phyloP scores from a whole-genome alignment of 23 tunicate genomes.

The Trididemnum clinides region DNA sequence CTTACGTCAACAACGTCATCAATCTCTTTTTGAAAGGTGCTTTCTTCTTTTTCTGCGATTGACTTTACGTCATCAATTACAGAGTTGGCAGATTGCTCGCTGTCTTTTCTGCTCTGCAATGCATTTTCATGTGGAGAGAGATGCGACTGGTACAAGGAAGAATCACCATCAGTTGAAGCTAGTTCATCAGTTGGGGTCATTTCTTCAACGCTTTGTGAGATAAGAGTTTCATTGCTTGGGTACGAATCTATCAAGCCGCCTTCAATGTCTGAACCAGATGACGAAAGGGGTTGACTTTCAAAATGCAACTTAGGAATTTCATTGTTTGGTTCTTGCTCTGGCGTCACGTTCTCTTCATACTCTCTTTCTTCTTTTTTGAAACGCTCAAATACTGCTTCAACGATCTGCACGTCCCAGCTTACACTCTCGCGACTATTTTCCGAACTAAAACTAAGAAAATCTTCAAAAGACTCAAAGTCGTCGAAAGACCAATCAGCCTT shows the following conservation, averaged over 20 bases:
- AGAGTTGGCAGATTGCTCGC: background rate
- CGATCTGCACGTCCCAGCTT: constrained; percentile 88
- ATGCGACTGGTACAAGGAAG: background rate
- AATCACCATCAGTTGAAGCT: background rate
- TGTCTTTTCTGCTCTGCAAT: background rate
- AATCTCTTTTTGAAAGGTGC: background rate
- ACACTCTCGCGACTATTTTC: constrained; percentile 63
- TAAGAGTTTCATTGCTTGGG: background rate
- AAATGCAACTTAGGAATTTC: background rate
- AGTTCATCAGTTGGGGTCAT: constrained; percentile 1
- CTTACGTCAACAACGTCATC: background rate
- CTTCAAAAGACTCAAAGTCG: constrained; percentile 56
- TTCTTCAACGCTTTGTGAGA: constrained; percentile 11
- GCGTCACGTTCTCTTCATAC: background rate
- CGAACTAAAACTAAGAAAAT: constrained; percentile 52
- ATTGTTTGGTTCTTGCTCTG: background rate
- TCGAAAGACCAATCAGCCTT: background rate
- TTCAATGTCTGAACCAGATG: background rate
- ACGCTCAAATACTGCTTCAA: constrained; percentile 73
- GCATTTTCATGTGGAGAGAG: background rate
- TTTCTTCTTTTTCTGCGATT: background rate
- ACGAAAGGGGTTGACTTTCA: background rate
- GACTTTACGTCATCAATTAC: no score
- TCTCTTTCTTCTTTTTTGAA: constrained; percentile 45
- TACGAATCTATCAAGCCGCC: no score